Evolutionary conservation across 2,113 vertebrate genomes (phyloP).

Genomic region (Cairina moschata): DNA sequence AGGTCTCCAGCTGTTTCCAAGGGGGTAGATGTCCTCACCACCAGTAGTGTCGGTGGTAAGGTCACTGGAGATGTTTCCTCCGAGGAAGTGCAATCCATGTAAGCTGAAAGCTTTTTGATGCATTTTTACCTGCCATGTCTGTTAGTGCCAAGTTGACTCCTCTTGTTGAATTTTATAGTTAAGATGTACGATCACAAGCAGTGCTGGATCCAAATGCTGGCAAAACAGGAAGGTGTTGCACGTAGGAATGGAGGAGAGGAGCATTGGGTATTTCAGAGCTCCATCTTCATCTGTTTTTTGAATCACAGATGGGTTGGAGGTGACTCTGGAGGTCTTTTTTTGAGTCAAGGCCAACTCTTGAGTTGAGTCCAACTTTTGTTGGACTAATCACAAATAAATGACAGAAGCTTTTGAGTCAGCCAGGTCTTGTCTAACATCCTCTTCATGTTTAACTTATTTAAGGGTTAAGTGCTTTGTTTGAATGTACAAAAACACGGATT

Average conservation of each 20-base stretch:
- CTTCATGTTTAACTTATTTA: not conserved
- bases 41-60: not conserved
- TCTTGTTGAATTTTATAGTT: not conserved
- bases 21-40: not conserved
- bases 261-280: not conserved
- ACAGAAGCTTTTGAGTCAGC: not conserved
- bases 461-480: not conserved
- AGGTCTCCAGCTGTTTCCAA: not conserved
- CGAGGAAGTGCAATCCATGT: not conserved
- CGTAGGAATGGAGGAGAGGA: not conserved
- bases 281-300: not conserved
- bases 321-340: not conserved
- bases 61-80: not conserved
- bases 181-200: not conserved
- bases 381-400: not conserved
- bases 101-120: not conserved
- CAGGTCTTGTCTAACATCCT: accelerated
- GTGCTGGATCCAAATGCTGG: not conserved
- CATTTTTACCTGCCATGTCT: not conserved
- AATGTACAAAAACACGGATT: not conserved
- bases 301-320: not conserved
- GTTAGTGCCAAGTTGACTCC: not conserved
- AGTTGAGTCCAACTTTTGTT: not conserved
- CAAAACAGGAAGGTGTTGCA: not conserved
- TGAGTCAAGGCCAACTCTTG: too few relatives aligned